phyloP scores from a whole-genome alignment of 1,140 invertebrate genomes.

The Oscheius sp. region DNA sequence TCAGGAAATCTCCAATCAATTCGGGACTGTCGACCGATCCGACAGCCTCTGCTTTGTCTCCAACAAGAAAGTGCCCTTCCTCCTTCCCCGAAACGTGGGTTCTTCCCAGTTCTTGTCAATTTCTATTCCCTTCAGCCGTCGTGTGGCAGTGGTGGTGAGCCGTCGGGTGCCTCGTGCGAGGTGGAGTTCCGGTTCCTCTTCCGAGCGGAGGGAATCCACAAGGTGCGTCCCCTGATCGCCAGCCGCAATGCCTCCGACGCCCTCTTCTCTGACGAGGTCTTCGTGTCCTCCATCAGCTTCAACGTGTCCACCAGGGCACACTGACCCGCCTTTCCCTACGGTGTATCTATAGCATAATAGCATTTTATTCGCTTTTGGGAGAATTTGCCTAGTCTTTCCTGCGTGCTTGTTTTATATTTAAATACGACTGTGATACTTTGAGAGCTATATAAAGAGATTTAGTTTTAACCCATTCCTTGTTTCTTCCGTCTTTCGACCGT shows the following conservation, averaged over 20 bases:
- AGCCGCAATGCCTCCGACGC: neutral
- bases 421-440: too few species aligned
- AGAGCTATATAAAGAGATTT: neutral
- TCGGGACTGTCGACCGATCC: constrained; percentile 31
- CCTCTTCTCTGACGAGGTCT: constrained; percentile 48
- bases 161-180: constrained; percentile 23
- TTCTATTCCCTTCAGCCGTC: constrained; percentile 22
- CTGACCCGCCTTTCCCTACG: neutral
- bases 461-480: neutral
- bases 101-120: neutral
- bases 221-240: constrained; percentile 44
- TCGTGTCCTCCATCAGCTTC: constrained; percentile 38
- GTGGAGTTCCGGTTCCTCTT: constrained; percentile 47
- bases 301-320: constrained; percentile 23
- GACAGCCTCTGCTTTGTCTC: constrained; percentile 46
- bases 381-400: too few species aligned
- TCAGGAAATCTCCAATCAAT: constrained; percentile 52
- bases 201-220: constrained; percentile 53
- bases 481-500: neutral
- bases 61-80: constrained; percentile 38
- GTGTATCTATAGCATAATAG: neutral
- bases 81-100: constrained; percentile 18
- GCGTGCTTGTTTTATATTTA: neutral
- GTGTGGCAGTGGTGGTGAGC: neutral
- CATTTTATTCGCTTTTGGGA: too few species aligned